Evolutionary conservation across 2,113 vertebrate species (phyloP), one percentile per base, ranked within the genome.

Genomic region (Eurystomus gularis): DNA sequence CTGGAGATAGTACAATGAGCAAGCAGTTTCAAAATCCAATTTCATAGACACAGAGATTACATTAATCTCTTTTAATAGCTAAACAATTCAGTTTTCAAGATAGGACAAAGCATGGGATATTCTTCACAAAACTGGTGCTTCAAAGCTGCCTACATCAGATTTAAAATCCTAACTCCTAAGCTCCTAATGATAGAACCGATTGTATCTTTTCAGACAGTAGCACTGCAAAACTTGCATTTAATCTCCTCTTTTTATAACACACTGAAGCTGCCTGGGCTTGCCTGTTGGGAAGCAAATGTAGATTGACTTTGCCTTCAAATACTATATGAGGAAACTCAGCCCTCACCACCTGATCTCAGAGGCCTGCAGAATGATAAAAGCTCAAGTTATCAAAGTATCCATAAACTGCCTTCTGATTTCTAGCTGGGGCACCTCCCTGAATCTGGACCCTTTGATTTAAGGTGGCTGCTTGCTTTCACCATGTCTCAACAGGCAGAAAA

Each of bases 51-150:
- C 23, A 96, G 77, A 96, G 93, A 96, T 94, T 94, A 91, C 83
- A 73, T 94, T 96, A 94, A 96, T 96, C 91, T 95, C 66, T 85
- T 86, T 88, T 93, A 94, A 96, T 95, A 93, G 83, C 95, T 94
- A 92, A 94, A 94, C 91, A 96, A 94, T 94, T 94, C 81, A 2
- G 25, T 96, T 97, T 94, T 94, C 91, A 94, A 97, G 96, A 96
- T 58, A 94, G 81, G 70, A 94, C 94, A 96, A 96, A 92, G 49
- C 86, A 92, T 49, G 46, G 92, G 78, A 91, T 96, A 82, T 89
- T 95, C 94, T 80, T 96, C 49, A 95, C 90, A 90, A 87, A 94
- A 95, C 82, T 70, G 62, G 44, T 66, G 54, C 75, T 93, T 96
- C 87, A 93, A 90, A 96, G 88, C 93, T 82, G 82, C 88, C 46